Evolutionary conservation across 2,113 vertebrate genomes (phyloP), one percentile per base, ranked within the genome.

Genomic region (Silurus meridionalis): DNA sequence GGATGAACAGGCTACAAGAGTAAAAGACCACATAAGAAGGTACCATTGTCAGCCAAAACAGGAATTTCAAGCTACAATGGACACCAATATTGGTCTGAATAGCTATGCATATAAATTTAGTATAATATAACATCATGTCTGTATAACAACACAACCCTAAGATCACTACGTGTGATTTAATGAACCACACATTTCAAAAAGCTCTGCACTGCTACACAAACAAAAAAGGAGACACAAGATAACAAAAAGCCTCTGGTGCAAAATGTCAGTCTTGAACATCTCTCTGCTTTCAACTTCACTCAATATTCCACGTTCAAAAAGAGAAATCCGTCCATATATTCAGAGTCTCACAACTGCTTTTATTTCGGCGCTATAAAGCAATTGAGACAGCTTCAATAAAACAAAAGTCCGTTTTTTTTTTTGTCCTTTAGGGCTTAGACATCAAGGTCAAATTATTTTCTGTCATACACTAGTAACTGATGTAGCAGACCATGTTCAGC

Each of bases 401-500:
- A 84, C 58, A 28, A 21, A 89, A 55, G 69, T 78, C 69, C 53
- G 61, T 28, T 82, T 63, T 25, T 69, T 37, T 37, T 37, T 37
- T 37, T 37, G 63, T 87, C 79, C 61, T 87, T 87, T 71, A 85
- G n/a, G 75, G 77, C 81, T 82, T 79, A 50, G 28, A 84, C 46
- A 85, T 82, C 75, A 72, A 87, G 85, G 88, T 79, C 79, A 85
- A 48, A 37, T 58, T 19, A 57, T 80, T 72, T 77, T 85, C 82
- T 82, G 52, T 57, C 52, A 48, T 37, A 80, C 5, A 8, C 69
- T 61, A 61, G 71, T 74, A 28, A 87, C 61, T 64, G 63, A 85
- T 66, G 61, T 78, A 85, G 57, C 63, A 63, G 61, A 64, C 3
- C 13, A 14, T 67, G 28, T 17, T 81, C 46, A 7, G 23, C 17